These are phyloP conservation scores for Steromphala cineraria DNA, from an alignment of 2,888 invertebrate genomes.

Conservation along the genomic window DNA sequence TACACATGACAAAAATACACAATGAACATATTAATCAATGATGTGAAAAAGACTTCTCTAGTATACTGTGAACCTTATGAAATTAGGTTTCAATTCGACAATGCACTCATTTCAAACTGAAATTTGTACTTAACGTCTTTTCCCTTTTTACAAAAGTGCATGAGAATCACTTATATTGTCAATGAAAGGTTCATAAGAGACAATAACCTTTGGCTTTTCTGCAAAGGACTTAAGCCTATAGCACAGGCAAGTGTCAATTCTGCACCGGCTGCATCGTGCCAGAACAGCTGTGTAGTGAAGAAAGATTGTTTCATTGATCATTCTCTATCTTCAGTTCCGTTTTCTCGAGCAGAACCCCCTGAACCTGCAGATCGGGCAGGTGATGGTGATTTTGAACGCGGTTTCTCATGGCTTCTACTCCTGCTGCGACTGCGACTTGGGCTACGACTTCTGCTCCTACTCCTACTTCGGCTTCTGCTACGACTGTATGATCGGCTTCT, in stretches of 20 bases:
- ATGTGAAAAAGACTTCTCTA: conserved; percentile 6
- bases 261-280: neutral
- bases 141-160: neutral
- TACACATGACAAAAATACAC: conserved; percentile 12
- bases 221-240: neutral
- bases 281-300: neutral
- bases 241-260: neutral
- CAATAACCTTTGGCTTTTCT: neutral
- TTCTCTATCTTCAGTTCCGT: conserved; percentile 30
- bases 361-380: conserved; percentile 25
- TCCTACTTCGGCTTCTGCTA: conserved; percentile 36
- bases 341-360: conserved; percentile 21
- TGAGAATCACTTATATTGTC: neutral
- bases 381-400: conserved; percentile 51
- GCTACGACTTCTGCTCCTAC: conserved; percentile 44
- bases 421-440: conserved; percentile 51
- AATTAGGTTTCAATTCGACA: conserved; percentile 4
- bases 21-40: conserved; percentile 5
- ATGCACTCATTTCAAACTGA: conserved; percentile 5
- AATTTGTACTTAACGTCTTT: neutral
- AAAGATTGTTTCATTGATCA: conserved; percentile 20
- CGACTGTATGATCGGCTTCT: conserved; percentile 29
- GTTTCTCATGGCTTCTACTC: conserved; percentile 46
- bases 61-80: neutral
- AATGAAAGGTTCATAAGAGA: conserved; percentile 17